Evolutionary conservation across 2,797 vertebrate genomes (phyloP), one percentile per base, ranked within the genome.

Genomic region (Etheostoma perlongum): DNA sequence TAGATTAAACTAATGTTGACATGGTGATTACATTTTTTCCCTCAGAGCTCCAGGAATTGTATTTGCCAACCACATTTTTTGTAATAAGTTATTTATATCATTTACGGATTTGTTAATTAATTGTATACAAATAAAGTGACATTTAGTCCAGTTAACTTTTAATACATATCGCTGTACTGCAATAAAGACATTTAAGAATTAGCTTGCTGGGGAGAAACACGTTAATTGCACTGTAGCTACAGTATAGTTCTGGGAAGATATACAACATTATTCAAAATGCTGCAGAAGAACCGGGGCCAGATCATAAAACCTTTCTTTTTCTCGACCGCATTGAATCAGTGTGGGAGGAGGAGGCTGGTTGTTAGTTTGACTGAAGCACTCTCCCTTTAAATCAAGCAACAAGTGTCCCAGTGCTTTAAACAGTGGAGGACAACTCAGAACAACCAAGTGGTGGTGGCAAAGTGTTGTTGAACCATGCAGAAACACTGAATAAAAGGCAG

Each of bases 341-440:
- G 79, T 84, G 68, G 72, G 81, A 69, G 81, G 72, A 88, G 59
- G 73, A 87, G 79, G 78, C 49, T 67, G 72, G 40, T 72, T 78
- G 62, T 72, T 76, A 71, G 87, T 87, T 80, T 83, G 67, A 75
- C 48, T 81, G 78, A 88, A 85, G 83, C 77, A 82, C 78, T 36
- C 78, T 79, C 59, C 25, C 62, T 86, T 79, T 71, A 48, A 79
- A 74, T 81, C 65, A 74, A 81, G 82, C 83, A 82, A 81, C 76
- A 86, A 83, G 73, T 66, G 69, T 52, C 30, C 57, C n/a, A 23
- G 40, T 62, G 72, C 74, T 79, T 82, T 62, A 82, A 30, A 60
- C 68, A 83, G 62, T 85, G 81, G 81, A 87, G 72, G 72, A 71
- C 71, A 88, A 82, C 16, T 58, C 23, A 36, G 82, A 79, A 81